Percentiles rank a stretch among this genome's conserved stretches.
Evolutionary conservation across 2,888 invertebrate species (phyloP).

Genomic region (Adineta ricciae): DNA sequence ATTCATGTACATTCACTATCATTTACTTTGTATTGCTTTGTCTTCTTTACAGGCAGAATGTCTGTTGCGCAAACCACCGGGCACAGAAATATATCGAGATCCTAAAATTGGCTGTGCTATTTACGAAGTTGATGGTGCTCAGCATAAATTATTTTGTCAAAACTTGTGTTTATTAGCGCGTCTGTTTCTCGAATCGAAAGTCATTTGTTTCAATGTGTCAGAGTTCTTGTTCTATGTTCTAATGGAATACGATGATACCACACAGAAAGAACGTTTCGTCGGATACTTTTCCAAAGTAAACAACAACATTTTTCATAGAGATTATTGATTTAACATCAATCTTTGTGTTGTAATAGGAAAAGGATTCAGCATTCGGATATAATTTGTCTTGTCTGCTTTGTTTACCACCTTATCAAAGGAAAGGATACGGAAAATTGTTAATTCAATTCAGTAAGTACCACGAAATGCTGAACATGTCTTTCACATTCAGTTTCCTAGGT

Average conservation of each 20-base stretch:
- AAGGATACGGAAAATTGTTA: slow-evolving; percentile 87
- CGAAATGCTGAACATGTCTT: too few relatives aligned
- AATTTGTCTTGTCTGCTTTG: slow-evolving; percentile 83
- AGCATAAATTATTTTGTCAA: slow-evolving; percentile 87
- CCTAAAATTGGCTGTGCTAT: slow-evolving; percentile 80
- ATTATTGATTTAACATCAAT: too few relatives aligned
- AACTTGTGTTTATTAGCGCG: slow-evolving; percentile 88
- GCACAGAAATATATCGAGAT: slow-evolving; percentile 80
- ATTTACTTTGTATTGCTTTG: neutral
- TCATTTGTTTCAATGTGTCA: slow-evolving; percentile 90
- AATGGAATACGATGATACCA: slow-evolving; percentile 44
- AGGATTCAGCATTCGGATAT: slow-evolving; percentile 78
- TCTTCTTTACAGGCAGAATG: slow-evolving; percentile 63
- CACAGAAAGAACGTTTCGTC: slow-evolving; percentile 84
- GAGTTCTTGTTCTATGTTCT: slow-evolving; percentile 90
- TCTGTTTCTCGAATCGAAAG: slow-evolving; percentile 91
- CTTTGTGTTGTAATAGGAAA: slow-evolving; percentile 60
- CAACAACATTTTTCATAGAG: slow-evolving; percentile 11
- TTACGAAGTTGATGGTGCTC: slow-evolving; percentile 90
- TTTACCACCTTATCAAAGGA: slow-evolving; percentile 87
- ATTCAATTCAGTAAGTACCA: slow-evolving; percentile 66
- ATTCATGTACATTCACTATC: neutral
- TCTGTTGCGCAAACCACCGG: slow-evolving; percentile 76
- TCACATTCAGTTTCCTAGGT: slow-evolving; percentile 47
- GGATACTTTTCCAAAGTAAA: slow-evolving; percentile 85